Conservation (phyloP, 2,113 vertebrate genomes). For the Oryzias curvinotus region DNA sequence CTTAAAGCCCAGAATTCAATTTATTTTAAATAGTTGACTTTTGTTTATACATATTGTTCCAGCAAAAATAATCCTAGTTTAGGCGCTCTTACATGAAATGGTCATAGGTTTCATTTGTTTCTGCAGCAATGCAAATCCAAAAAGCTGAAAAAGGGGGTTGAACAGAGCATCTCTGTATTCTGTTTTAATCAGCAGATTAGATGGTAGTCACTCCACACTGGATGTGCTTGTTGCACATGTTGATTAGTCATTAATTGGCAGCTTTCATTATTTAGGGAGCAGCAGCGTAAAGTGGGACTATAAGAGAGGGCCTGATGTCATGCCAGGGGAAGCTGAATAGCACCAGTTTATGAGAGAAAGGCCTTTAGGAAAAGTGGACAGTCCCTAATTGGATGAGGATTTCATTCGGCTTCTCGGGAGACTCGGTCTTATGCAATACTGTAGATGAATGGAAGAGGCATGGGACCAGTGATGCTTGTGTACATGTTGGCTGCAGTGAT, state of each 20-base stretch:
- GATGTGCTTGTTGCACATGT: conserved; percentile 74
- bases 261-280: conserved; percentile 74
- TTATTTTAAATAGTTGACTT: not conserved
- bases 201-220: conserved; percentile 71
- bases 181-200: conserved; percentile 72
- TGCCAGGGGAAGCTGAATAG: conserved; percentile 70
- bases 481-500: conserved; percentile 48
- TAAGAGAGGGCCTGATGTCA: conserved; percentile 74
- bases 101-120: conserved; percentile 21
- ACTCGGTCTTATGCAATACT: conserved; percentile 69
- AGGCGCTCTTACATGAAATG: conserved; percentile 5
- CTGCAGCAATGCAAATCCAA: conserved; percentile 30
- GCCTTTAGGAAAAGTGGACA: conserved; percentile 72
- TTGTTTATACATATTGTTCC: not conserved
- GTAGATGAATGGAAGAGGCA: conserved; percentile 60
- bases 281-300: conserved; percentile 72
- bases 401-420: conserved; percentile 67
- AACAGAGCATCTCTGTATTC: conserved; percentile 74
- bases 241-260: conserved; percentile 78
- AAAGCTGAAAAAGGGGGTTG: conserved; percentile 18
- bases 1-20: no score
- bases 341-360: conserved; percentile 67
- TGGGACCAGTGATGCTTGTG: conserved; percentile 45
- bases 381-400: conserved; percentile 78
- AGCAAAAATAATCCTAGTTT: conserved; percentile 15